Conservation (phyloP, 2,113 vertebrate genomes). For the Clupea harengus region DNA sequence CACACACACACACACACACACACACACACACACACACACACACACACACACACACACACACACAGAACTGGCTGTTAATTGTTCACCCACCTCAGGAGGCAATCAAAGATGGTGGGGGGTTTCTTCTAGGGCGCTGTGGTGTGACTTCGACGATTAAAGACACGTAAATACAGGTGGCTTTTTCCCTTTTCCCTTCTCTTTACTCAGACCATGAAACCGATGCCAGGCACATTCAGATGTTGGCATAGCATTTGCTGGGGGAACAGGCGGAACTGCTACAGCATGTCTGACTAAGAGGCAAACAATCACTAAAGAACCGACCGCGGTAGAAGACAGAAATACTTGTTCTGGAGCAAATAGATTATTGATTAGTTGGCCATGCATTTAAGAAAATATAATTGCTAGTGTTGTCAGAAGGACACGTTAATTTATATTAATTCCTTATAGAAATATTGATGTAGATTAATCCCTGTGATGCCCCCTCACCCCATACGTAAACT, state of each 20-base stretch:
- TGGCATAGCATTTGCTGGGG: not conserved
- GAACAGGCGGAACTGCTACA: not conserved
- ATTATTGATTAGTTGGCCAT: too few species aligned
- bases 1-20: slow-evolving; percentile 31
- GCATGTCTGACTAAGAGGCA: not conserved
- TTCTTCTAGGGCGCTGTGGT: not conserved
- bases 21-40: not conserved
- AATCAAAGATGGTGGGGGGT: not conserved
- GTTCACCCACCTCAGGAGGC: not conserved
- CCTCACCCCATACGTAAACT: too few species aligned
- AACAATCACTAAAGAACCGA: not conserved
- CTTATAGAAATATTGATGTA: too few species aligned
- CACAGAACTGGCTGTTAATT: not conserved
- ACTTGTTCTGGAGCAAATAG: not conserved
- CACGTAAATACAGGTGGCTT: not conserved
- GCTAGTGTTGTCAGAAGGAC: too few species aligned
- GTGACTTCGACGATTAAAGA: not conserved
- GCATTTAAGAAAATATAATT: too few species aligned
- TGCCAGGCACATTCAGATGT: not conserved
- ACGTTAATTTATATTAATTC: too few species aligned
- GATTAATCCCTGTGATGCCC: too few species aligned
- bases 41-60: not conserved
- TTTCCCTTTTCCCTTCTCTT: not conserved
- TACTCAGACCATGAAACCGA: not conserved
- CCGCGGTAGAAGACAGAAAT: not conserved